Percentiles rank a stretch among this genome's conserved stretches.
phyloP scores from a whole-genome alignment of 2,797 vertebrate genomes.

The Rhynchotus rufescens region DNA sequence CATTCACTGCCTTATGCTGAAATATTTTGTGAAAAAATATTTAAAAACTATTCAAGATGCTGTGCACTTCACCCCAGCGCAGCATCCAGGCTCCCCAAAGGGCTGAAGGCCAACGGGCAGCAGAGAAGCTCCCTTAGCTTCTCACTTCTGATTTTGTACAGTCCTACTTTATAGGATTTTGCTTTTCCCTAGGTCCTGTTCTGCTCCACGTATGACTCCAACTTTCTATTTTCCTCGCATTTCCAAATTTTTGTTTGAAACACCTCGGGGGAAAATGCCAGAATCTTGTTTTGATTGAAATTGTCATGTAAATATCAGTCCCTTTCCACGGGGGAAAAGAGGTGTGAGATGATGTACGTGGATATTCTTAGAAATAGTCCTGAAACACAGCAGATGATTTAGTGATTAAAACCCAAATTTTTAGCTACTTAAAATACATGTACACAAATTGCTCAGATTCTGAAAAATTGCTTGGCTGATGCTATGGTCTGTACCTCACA shows the following conservation, averaged over 20 bases:
- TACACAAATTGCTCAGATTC: not conserved
- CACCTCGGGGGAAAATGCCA: not conserved
- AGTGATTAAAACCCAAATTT: not conserved
- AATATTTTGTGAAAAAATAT: not conserved
- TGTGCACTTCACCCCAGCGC: not conserved
- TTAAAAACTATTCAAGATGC: not conserved
- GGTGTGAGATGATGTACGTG: fast-evolving
- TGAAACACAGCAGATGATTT: not conserved
- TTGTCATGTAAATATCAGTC: not conserved
- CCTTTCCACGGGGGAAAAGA: not conserved
- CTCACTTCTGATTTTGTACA: not conserved
- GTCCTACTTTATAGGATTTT: not conserved
- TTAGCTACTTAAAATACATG: not conserved
- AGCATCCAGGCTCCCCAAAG: not conserved
- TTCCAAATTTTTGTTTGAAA: not conserved
- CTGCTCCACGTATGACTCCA: not conserved
- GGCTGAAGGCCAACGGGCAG: too few relatives aligned
- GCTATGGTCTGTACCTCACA: not conserved
- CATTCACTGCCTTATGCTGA: not conserved
- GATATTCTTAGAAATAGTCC: not conserved
- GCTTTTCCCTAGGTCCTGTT: not conserved
- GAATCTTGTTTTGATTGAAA: not conserved
- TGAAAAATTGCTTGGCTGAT: not conserved
- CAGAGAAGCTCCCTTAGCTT: not conserved
- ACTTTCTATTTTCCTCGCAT: not conserved